phyloP scores from a whole-genome alignment of 2,797 vertebrate genomes.

The Sebastes diploproa region DNA sequence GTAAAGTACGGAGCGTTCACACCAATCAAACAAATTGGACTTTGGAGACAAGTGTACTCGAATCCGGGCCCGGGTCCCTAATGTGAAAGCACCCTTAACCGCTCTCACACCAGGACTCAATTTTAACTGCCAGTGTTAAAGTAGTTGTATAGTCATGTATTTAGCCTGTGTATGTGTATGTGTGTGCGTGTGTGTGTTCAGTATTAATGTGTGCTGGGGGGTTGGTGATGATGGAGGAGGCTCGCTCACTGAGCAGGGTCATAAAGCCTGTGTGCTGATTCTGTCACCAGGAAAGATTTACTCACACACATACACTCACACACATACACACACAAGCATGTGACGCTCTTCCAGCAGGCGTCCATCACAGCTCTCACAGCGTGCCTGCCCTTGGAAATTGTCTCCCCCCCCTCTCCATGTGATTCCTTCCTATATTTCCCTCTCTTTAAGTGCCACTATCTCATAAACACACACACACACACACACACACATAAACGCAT shows the following conservation, averaged over 20 bases:
- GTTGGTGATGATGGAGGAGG: slow-evolving; percentile 58
- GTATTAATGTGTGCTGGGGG: slow-evolving; percentile 26
- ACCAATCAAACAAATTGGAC: too few species aligned
- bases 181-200: not conserved
- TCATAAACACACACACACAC: not conserved
- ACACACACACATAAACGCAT: not conserved
- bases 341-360: slow-evolving; percentile 54
- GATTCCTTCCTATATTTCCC: slow-evolving; percentile 35
- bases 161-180: not conserved
- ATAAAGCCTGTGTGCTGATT: slow-evolving; percentile 78
- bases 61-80: too few species aligned
- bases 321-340: slow-evolving; percentile 17
- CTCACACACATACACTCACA: slow-evolving; percentile 40
- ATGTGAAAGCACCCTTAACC: not conserved
- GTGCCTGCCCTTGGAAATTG: slow-evolving; percentile 61
- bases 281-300: slow-evolving; percentile 78
- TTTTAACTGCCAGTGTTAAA: not conserved
- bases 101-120: not conserved
- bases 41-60: too few species aligned
- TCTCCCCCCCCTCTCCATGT: slow-evolving; percentile 6
- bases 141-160: not conserved
- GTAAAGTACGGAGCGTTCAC: fast-evolving
- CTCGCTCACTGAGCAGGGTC: slow-evolving; percentile 65
- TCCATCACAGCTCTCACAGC: slow-evolving; percentile 64
- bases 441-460: slow-evolving; percentile 13